phyloP scores from a whole-genome alignment of 2,888 invertebrate genomes.

The Sphaerolaimus hirsutus region DNA sequence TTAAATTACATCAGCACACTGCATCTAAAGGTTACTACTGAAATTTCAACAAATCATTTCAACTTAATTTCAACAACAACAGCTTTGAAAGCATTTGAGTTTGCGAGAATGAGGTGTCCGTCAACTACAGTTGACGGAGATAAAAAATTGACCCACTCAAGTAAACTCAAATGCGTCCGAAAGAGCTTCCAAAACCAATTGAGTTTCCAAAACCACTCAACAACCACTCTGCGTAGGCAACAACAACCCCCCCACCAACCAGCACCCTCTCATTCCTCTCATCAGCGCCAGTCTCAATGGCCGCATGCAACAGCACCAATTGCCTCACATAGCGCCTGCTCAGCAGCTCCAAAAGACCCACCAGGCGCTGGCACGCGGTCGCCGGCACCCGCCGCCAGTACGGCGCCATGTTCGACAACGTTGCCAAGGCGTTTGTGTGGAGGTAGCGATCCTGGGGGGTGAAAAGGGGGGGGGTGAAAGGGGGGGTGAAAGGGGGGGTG shows the following conservation, averaged over 20 bases:
- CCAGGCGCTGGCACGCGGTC: constrained; percentile 74
- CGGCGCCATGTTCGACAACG: constrained; percentile 89
- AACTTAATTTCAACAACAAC: too few relatives aligned
- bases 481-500: not conserved
- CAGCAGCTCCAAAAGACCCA: constrained; percentile 30
- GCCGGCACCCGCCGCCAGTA: constrained; percentile 70
- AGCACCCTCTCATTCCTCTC: not conserved
- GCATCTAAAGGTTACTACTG: too few relatives aligned
- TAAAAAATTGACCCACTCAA: not conserved
- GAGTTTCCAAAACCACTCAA: too few relatives aligned
- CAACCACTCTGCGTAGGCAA: not conserved
- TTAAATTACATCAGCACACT: too few relatives aligned
- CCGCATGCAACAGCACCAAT: constrained; percentile 12
- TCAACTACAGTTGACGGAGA: not conserved
- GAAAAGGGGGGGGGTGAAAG: constrained; percentile 2
- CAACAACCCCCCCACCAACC: not conserved
- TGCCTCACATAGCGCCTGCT: constrained; percentile 41
- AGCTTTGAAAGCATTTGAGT: too few relatives aligned
- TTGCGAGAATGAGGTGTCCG: too few relatives aligned
- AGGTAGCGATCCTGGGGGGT: constrained; percentile 41
- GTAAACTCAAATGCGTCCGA: not conserved
- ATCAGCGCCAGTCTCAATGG: constrained; percentile 9
- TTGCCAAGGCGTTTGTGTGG: constrained; percentile 91
- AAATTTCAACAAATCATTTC: too few relatives aligned
- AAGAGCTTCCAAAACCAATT: too few relatives aligned